Percentiles rank a stretch among this genome's conserved stretches.
Conservation (phyloP, 2,113 vertebrate genomes). For the Phylloscopus trochilus region DNA sequence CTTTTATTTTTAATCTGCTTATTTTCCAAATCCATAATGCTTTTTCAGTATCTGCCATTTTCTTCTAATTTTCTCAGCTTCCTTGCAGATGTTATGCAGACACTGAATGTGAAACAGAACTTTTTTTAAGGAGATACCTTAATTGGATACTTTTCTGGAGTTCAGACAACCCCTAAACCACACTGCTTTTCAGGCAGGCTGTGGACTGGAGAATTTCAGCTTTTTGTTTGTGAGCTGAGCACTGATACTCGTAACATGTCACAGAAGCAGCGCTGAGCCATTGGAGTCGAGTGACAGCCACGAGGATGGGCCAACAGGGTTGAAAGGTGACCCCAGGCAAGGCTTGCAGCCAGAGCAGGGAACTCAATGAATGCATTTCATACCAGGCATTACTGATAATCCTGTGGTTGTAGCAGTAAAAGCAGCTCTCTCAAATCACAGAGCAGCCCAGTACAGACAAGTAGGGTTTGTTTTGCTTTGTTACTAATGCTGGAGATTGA, state of each 20-base stretch:
- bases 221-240: background rate
- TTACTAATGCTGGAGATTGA: slow-evolving; percentile 33
- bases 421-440: slow-evolving; percentile 8
- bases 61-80: background rate
- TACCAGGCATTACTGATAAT: slow-evolving; percentile 51
- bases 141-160: background rate
- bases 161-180: background rate
- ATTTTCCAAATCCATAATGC: background rate
- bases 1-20: background rate
- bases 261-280: background rate
- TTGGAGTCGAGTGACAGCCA: background rate
- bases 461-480: slow-evolving; percentile 34
- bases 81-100: background rate
- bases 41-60: background rate
- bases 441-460: background rate
- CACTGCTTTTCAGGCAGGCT: background rate
- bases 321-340: slow-evolving; percentile 3
- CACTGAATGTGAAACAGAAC: background rate
- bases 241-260: background rate
- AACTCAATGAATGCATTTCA: background rate
- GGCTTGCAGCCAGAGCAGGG: slow-evolving; percentile 27
- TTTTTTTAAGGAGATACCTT: background rate
- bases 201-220: background rate
- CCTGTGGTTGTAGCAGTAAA: background rate
- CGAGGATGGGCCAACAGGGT: background rate